These are phyloP conservation scores for Apteryx owenii DNA, from an alignment of 2,113 vertebrate species.

Conservation along the genomic window DNA sequence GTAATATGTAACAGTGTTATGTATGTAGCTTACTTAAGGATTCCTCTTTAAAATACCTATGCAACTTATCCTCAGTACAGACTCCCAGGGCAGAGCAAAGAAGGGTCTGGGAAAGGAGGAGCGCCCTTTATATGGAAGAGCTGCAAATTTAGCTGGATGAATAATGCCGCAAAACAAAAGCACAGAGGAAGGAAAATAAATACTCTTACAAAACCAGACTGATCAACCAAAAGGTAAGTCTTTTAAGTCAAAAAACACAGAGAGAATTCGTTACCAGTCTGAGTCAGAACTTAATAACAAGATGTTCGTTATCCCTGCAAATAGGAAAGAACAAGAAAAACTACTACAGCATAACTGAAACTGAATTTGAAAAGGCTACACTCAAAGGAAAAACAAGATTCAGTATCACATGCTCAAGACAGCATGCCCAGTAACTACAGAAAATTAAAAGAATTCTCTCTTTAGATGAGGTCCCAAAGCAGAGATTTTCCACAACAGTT, in stretches of 20 bases:
- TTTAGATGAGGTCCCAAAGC: background rate
- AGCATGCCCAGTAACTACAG: background rate
- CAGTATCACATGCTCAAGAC: background rate
- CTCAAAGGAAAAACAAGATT: background rate
- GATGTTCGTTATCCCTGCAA: background rate
- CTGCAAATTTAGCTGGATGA: background rate
- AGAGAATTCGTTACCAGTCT: background rate
- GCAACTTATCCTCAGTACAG: background rate
- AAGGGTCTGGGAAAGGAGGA: background rate
- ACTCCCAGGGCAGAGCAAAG: background rate
- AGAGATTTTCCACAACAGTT: background rate
- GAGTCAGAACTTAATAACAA: background rate
- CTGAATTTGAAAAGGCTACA: background rate
- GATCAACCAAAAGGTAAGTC: background rate
- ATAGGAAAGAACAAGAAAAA: background rate
- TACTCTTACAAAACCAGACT: background rate
- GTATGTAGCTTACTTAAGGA: background rate
- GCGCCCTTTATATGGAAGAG: background rate
- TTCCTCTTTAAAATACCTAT: background rate
- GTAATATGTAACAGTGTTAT: background rate
- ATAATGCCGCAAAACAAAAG: background rate
- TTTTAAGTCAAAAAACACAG: background rate
- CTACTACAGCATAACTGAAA: background rate
- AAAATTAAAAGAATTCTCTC: background rate
- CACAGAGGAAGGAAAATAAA: background rate